Conservation (phyloP, 2,797 vertebrate species). For the Spea hammondii region DNA sequence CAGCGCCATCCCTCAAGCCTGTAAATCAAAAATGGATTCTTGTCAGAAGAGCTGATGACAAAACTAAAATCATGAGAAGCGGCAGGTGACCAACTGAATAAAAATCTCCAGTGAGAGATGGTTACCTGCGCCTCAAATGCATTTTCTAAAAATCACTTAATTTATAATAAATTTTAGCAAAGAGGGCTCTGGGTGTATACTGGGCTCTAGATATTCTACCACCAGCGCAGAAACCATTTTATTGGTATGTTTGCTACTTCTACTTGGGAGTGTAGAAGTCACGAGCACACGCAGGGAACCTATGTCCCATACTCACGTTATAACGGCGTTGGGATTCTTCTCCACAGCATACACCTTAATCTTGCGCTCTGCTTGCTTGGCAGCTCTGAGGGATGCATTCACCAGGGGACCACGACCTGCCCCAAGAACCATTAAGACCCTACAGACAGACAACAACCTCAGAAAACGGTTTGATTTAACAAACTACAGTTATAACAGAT, state of each 20-base stretch:
- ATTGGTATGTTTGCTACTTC: neutral
- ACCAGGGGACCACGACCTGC: slow-evolving; percentile 88
- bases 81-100: too few relatives aligned
- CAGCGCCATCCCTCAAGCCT: slow-evolving; percentile 92
- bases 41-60: neutral
- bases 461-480: too few relatives aligned
- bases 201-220: too few relatives aligned
- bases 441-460: slow-evolving; percentile 52
- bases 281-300: too few relatives aligned
- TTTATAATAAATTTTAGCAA: too few relatives aligned
- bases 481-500: too few relatives aligned
- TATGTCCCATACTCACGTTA: slow-evolving; percentile 77
- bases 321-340: slow-evolving; percentile 90
- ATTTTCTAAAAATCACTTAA: too few relatives aligned
- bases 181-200: neutral
- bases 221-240: neutral
- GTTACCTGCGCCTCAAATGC: too few relatives aligned
- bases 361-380: slow-evolving; percentile 80
- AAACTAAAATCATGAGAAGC: too few relatives aligned
- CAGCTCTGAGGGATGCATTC: slow-evolving; percentile 84
- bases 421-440: slow-evolving; percentile 89
- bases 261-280: too few relatives aligned
- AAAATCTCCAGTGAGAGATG: too few relatives aligned
- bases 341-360: slow-evolving; percentile 86
- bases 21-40: neutral